phyloP scores from a whole-genome alignment of 2,797 vertebrate genomes.

The Channallabes apus region DNA sequence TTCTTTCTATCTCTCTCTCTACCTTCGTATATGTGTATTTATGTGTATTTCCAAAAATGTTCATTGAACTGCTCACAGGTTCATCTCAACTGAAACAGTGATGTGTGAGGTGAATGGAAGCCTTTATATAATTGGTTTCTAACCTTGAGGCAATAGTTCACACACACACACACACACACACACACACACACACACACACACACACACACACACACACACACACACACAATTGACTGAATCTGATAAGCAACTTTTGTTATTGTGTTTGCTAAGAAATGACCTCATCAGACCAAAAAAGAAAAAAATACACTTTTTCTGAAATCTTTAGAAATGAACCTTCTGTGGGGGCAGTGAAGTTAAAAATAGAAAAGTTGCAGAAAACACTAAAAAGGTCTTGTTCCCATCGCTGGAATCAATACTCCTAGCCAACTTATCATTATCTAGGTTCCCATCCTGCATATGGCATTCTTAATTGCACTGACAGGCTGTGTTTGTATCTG shows the following conservation, averaged over 20 bases:
- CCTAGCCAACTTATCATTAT: neutral
- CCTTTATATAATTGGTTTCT: slow-evolving; percentile 50
- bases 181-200: slow-evolving; percentile 24
- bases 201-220: no score
- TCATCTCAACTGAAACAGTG: slow-evolving; percentile 12
- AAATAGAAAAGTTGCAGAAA: slow-evolving; percentile 35
- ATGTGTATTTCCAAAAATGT: no score
- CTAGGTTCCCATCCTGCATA: neutral
- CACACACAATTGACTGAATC: slow-evolving; percentile 36
- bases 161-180: slow-evolving; percentile 34
- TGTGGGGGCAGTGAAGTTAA: slow-evolving; percentile 9
- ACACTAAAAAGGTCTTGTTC: neutral
- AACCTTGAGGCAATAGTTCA: slow-evolving; percentile 48
- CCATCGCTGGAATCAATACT: neutral
- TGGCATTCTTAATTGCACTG: neutral
- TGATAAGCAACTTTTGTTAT: slow-evolving; percentile 47
- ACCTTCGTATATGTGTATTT: no score
- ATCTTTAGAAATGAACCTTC: slow-evolving; percentile 40
- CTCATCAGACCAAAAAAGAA: slow-evolving; percentile 39
- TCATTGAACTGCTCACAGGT: slow-evolving; percentile 14
- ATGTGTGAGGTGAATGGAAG: slow-evolving; percentile 35
- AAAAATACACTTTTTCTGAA: slow-evolving; percentile 12
- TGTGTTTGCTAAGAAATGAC: slow-evolving; percentile 31
- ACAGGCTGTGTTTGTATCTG: neutral
- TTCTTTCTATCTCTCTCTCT: no score